A percentile compares a stretch with the other conserved stretches of the same genome.
Evolutionary conservation across 1,140 invertebrate genomes (phyloP).

Genomic region (Laupala kohalensis): DNA sequence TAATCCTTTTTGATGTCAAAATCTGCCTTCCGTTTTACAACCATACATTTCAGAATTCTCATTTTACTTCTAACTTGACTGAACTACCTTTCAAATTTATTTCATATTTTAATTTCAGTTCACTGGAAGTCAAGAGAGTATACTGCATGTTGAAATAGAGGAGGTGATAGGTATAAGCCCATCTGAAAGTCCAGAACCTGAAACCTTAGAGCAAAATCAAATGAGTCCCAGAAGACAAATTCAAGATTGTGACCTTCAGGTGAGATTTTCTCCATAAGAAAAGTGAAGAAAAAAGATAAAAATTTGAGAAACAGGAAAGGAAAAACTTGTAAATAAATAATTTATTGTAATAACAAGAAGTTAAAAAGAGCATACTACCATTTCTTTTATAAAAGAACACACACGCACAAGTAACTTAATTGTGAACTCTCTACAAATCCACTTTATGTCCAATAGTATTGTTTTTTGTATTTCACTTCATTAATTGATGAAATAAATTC

Average conservation of each 20-base stretch:
- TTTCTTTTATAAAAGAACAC: neutral
- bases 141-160: slow-evolving; percentile 51
- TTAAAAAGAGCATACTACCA: neutral
- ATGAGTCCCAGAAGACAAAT: neutral
- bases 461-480: too few relatives aligned
- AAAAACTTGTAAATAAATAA: neutral
- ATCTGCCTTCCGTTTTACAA: too few relatives aligned
- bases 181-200: neutral
- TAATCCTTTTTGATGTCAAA: neutral
- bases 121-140: slow-evolving; percentile 67
- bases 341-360: neutral
- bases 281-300: neutral
- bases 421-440: neutral
- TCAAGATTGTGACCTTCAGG: neutral
- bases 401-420: neutral
- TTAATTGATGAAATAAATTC: too few relatives aligned
- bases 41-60: too few relatives aligned
- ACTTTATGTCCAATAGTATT: too few relatives aligned
- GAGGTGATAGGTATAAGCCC: slow-evolving; percentile 24
- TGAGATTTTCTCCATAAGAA: neutral
- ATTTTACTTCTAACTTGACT: too few relatives aligned
- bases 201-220: neutral
- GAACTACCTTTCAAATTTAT: too few relatives aligned
- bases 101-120: slow-evolving; percentile 34
- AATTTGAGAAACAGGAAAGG: neutral